Evolutionary conservation across 2,888 invertebrate genomes (phyloP).

Genomic region (Cheiracanthium punctorium): DNA sequence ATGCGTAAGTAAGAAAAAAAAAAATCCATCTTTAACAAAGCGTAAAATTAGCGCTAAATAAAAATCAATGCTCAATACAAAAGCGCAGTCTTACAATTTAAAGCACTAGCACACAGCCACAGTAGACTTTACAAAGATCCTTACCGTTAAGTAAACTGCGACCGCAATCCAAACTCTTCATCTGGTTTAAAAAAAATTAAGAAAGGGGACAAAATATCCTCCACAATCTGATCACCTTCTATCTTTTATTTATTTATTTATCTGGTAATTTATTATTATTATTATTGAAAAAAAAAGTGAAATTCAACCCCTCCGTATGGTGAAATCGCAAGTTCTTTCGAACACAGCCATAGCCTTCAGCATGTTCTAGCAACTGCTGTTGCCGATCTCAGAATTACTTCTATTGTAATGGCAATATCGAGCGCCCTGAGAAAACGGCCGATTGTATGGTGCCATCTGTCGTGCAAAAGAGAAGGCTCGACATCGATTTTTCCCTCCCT

Average conservation of each 20-base stretch:
- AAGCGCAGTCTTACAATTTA: not conserved
- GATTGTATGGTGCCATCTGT: constrained; percentile 42
- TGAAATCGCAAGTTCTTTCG: constrained; percentile 1
- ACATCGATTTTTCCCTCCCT: not conserved
- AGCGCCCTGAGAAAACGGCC: constrained; percentile 9
- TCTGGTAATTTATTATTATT: too few species aligned
- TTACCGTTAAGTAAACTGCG: not conserved
- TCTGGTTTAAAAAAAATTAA: not conserved
- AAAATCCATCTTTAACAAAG: not conserved
- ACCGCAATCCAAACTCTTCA: constrained; percentile 27
- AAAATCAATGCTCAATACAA: not conserved
- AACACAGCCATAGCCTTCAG: constrained; percentile 42
- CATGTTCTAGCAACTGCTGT: constrained; percentile 42
- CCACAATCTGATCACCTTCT: not conserved
- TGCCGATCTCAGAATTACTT: constrained; percentile 42
- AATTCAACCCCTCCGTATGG: constrained; percentile 41
- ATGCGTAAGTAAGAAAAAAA: not conserved
- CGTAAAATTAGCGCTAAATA: not conserved
- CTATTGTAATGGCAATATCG: constrained; percentile 44
- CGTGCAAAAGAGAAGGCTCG: not conserved
- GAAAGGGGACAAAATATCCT: constrained; percentile 2
- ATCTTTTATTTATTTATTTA: too few species aligned
- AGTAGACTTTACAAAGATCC: not conserved
- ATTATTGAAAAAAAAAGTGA: not conserved
- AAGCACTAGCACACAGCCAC: constrained; percentile 15